Percentiles rank a stretch among this genome's conserved stretches.
These are phyloP conservation scores for Parelbella ahira DNA, from an alignment of 2,888 invertebrate species.

Conservation along the genomic window DNA sequence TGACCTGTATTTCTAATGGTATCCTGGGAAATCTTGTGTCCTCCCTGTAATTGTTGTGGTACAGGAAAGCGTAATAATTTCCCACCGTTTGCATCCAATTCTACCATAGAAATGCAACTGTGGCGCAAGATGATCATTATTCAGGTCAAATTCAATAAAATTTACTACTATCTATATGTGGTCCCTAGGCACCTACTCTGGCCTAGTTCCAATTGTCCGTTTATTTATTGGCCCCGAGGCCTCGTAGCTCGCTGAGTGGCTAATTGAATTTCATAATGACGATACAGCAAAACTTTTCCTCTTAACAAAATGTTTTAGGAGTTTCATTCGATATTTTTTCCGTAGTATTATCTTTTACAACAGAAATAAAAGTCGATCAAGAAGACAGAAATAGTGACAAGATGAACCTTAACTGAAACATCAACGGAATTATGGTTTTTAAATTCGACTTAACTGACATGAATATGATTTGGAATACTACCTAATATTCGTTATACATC, in stretches of 20 bases:
- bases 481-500: not conserved
- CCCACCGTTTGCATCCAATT: conserved; percentile 7
- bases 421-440: no score
- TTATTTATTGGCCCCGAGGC: conserved; percentile 21
- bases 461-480: not conserved
- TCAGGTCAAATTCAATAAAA: conserved; percentile 23
- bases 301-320: no score
- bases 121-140: conserved; percentile 17
- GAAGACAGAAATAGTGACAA: no score
- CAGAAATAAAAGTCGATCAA: no score
- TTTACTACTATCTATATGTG: conserved; percentile 11
- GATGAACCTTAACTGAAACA: no score
- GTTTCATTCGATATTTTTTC: no score
- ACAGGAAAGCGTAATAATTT: conserved; percentile 7
- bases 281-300: conserved; percentile 1
- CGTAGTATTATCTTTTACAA: no score
- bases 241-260: conserved; percentile 7
- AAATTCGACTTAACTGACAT: not conserved
- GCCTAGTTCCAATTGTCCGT: conserved; percentile 21
- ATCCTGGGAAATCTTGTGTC: conserved; percentile 19
- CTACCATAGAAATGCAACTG: not conserved
- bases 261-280: conserved; percentile 18
- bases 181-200: conserved; percentile 19
- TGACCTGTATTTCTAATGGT: not conserved
- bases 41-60: not conserved